Evolutionary conservation across 2,888 invertebrate species (phyloP).

Genomic region (Hirtodrosophila cameraria): DNA sequence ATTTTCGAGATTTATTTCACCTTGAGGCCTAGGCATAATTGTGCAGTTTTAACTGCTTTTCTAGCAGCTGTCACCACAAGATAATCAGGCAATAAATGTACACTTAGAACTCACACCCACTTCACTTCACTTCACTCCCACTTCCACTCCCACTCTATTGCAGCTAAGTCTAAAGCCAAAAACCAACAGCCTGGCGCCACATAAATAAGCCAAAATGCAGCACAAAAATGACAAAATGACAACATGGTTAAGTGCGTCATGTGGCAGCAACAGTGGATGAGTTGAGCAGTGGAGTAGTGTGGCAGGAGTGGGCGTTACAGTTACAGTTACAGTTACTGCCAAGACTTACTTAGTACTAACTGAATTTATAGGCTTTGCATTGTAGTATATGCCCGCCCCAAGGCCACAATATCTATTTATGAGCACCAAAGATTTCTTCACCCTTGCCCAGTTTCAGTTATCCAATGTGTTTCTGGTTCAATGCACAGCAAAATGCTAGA

Average conservation of each 20-base stretch:
- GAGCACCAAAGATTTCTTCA: slow-evolving; percentile 6
- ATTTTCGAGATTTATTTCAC: neutral
- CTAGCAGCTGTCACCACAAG: slow-evolving; percentile 12
- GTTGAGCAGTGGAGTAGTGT: slow-evolving; percentile 16
- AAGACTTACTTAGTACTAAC: slow-evolving; percentile 21
- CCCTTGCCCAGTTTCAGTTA: slow-evolving; percentile 21
- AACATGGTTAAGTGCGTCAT: slow-evolving; percentile 53
- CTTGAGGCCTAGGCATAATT: neutral
- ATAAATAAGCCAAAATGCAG: slow-evolving; percentile 73
- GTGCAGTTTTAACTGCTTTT: neutral
- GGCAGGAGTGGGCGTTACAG: slow-evolving; percentile 9
- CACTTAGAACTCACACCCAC: neutral
- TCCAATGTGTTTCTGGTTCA: slow-evolving; percentile 44
- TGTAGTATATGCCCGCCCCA: neutral
- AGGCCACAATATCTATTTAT: slow-evolving; percentile 13
- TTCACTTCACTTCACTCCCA: neutral
- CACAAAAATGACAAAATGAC: slow-evolving; percentile 66
- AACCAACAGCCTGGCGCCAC: slow-evolving; percentile 71
- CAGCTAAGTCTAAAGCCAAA: slow-evolving; percentile 13
- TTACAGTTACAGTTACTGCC: slow-evolving; percentile 28
- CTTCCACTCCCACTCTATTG: no score
- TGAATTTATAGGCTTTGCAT: slow-evolving; percentile 48
- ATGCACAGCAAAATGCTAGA: slow-evolving; percentile 39
- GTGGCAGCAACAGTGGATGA: neutral
- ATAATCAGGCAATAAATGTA: slow-evolving; percentile 28